Percentiles rank a stretch among this genome's conserved stretches.
Conservation (phyloP, 2,888 invertebrate species). For the Mesoligia furuncula region DNA sequence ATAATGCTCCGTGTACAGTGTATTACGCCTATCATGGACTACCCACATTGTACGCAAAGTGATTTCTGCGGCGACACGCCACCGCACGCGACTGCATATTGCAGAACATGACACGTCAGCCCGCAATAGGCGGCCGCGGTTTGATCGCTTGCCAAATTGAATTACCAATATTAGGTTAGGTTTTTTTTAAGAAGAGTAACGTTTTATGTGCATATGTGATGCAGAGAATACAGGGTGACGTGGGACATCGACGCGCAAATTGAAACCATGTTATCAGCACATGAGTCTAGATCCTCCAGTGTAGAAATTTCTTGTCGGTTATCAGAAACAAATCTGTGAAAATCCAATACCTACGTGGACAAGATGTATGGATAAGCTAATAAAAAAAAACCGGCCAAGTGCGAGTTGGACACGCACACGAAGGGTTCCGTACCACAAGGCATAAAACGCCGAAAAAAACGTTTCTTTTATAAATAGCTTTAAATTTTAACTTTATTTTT, state of each 20-base stretch:
- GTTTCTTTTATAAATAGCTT: too few species aligned
- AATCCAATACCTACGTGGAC: too few species aligned
- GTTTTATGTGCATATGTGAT: background rate
- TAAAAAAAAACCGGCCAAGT: too few species aligned
- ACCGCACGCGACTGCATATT: constrained; percentile 51
- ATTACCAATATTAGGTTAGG: constrained; percentile 5
- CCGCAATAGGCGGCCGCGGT: constrained; percentile 28
- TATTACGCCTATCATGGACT: constrained; percentile 14
- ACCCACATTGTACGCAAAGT: constrained; percentile 31
- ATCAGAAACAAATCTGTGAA: too few species aligned
- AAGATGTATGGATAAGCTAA: too few species aligned
- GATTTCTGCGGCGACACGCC: constrained; percentile 40
- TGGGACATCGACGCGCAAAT: background rate
- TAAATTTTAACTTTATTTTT: too few species aligned
- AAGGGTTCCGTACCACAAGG: too few species aligned
- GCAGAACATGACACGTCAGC: constrained; percentile 42
- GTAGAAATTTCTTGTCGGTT: too few species aligned
- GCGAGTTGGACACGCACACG: too few species aligned
- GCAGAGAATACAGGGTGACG: too few species aligned
- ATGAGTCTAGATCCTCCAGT: too few species aligned
- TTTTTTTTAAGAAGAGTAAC: background rate
- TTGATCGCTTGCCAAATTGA: constrained; percentile 44
- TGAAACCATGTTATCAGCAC: background rate
- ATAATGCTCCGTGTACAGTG: background rate
- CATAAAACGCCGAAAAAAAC: too few species aligned